A percentile compares a stretch with the other conserved stretches of the same genome.
These are phyloP conservation scores for Channa striata DNA, from an alignment of 2,797 vertebrate species.

Conservation along the genomic window DNA sequence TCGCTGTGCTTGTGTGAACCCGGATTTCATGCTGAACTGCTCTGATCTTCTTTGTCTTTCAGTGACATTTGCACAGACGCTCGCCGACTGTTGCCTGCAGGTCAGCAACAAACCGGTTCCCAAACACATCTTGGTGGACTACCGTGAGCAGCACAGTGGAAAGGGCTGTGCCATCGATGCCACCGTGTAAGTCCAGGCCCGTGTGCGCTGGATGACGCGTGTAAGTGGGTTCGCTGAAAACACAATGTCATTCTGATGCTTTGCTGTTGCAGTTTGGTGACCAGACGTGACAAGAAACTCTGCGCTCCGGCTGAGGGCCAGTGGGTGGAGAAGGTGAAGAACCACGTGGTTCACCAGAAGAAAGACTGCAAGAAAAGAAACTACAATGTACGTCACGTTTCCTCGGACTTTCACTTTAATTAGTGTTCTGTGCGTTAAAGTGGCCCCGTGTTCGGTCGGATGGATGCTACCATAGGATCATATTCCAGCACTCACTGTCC, in stretches of 20 bases:
- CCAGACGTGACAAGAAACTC: neutral
- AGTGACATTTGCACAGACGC: constrained; percentile 41
- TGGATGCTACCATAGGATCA: no score
- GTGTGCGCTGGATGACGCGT: no score
- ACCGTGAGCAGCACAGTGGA: constrained; percentile 23
- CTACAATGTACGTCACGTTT: constrained; percentile 38
- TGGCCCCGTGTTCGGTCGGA: no score
- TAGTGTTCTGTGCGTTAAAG: no score
- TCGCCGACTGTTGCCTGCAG: constrained; percentile 63
- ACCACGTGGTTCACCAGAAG: neutral
- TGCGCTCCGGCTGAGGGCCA: neutral
- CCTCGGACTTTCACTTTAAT: neutral
- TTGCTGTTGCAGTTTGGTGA: constrained; percentile 57
- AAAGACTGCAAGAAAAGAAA: neutral
- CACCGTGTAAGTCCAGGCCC: constrained; percentile 52
- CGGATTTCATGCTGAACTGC: neutral
- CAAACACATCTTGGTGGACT: rapidly evolving
- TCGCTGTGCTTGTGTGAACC: no score
- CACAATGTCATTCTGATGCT: neutral
- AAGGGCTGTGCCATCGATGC: constrained; percentile 61
- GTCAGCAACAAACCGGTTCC: rapidly evolving
- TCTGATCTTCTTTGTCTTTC: constrained; percentile 3
- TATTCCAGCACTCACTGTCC: no score
- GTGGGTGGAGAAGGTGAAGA: neutral
- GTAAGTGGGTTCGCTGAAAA: no score